Conservation (phyloP, 2,113 vertebrate species). For the Polyodon spathula region DNA sequence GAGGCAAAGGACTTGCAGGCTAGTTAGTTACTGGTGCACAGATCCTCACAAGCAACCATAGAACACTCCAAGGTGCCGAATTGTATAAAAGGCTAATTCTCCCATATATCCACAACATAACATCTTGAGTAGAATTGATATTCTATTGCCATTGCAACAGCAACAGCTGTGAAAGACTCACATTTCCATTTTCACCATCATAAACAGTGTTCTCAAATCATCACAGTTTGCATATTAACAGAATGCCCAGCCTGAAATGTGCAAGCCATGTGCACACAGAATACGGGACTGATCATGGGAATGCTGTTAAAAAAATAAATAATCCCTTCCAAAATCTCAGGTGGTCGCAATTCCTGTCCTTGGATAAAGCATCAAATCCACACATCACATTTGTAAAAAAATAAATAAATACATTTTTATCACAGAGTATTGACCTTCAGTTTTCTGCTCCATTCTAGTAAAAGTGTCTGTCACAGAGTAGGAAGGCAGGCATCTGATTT, state of each 20-base stretch:
- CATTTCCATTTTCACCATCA: too few relatives aligned
- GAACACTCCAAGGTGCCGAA: too few relatives aligned
- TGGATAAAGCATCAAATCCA: neutral
- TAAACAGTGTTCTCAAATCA: neutral
- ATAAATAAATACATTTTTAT: too few relatives aligned
- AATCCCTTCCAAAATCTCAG: too few relatives aligned
- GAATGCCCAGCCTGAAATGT: neutral
- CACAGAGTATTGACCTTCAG: constrained; percentile 12
- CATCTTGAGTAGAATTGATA: too few relatives aligned
- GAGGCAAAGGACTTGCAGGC: constrained; percentile 18
- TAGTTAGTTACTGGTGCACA: too few relatives aligned
- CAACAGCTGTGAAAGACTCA: too few relatives aligned
- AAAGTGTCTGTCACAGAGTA: constrained; percentile 36
- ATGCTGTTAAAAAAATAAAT: neutral
- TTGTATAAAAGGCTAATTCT: too few relatives aligned
- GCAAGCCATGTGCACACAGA: neutral
- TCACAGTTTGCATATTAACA: neutral
- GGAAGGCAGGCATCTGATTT: constrained; percentile 36
- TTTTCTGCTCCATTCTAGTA: constrained; percentile 34
- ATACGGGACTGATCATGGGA: neutral
- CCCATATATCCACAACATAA: too few relatives aligned
- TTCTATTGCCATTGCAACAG: too few relatives aligned
- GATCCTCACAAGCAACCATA: too few relatives aligned
- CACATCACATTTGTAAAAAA: neutral
- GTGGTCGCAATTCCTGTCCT: neutral